Evolutionary conservation across 2,113 vertebrate genomes (phyloP).

Genomic region (Sorex araneus): DNA sequence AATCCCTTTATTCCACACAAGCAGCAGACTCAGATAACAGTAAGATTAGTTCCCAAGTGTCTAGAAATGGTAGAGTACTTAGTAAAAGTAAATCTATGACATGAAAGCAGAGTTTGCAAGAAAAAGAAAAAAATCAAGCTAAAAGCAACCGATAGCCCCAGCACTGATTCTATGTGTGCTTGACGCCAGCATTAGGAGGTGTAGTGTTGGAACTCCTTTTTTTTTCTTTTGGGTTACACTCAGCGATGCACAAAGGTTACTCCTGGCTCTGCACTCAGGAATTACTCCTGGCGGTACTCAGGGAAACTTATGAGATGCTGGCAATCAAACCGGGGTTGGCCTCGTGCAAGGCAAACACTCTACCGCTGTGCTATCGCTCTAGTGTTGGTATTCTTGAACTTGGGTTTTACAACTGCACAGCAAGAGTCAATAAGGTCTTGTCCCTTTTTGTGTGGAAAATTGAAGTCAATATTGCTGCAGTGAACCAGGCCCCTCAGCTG

Average conservation of each 20-base stretch:
- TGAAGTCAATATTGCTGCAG: background rate
- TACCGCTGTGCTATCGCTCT: too few species aligned
- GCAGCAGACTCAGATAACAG: background rate
- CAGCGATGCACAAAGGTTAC: too few species aligned
- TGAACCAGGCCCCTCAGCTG: background rate
- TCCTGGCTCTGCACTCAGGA: too few species aligned
- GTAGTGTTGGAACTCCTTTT: too few species aligned
- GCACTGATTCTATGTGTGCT: too few species aligned
- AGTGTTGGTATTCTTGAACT: too few species aligned
- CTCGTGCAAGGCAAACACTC: too few species aligned
- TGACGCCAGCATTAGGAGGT: background rate
- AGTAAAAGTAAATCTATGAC: background rate
- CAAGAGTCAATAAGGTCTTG: background rate
- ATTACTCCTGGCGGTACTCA: too few species aligned
- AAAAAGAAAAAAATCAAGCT: background rate
- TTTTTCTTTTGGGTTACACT: too few species aligned
- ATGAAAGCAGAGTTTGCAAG: background rate
- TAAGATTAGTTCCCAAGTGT: background rate
- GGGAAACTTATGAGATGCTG: too few species aligned
- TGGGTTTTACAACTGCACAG: background rate
- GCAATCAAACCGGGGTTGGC: too few species aligned
- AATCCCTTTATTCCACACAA: background rate
- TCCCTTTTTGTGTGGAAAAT: background rate
- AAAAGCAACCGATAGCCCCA: background rate
- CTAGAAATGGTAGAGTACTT: background rate